Evolutionary conservation across 2,113 vertebrate genomes (phyloP), one percentile per base, ranked within the genome.

Genomic region (Neodon shergylaensis): DNA sequence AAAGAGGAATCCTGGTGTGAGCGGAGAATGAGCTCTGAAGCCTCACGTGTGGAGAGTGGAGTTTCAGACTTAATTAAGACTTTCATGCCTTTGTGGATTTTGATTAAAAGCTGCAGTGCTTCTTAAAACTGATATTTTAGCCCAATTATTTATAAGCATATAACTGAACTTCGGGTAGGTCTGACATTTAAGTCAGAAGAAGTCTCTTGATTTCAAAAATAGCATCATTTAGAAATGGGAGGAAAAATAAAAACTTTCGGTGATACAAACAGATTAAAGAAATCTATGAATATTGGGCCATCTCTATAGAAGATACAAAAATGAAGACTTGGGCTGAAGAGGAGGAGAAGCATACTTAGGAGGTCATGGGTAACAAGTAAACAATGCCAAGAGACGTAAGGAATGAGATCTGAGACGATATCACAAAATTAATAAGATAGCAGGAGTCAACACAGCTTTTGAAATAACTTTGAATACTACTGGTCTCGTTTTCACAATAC

Each of bases 21-120:
- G 78, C 33, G 72, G 65, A 65, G 86, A 68, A 88, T 17, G n/a
- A 65, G 6, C 28, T 0, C n/a, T 26, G 16, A 92, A 93, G 58
- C 11, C 86, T 88, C 61, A 39, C 87, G 42, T 52, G 89, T 0
- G 0, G 66, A 72, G 36, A 92, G 58, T 3, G 65, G 39, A 5
- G 22, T 52, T 85, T 91, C 92, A 70, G 70, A 47, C n/a, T 89
- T 97, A 87, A 97, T 90, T 93, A 88, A 96, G 82, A 92, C 78
- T 70, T 88, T 76, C 1, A 91, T 72, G 79, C 93, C 72, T 96
- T 87, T 91, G 31, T 21, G 79, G 77, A 74, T 42, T 73, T 88
- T 94, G 77, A 95, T 58, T 88, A 91, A 95, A 94, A 96, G 28
- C 13, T n/a, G 73, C 82, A 61, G 77, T 72, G 7, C 72, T 90